Conservation (phyloP, 1,140 invertebrate genomes). For the Leguminivora glycinivorella region DNA sequence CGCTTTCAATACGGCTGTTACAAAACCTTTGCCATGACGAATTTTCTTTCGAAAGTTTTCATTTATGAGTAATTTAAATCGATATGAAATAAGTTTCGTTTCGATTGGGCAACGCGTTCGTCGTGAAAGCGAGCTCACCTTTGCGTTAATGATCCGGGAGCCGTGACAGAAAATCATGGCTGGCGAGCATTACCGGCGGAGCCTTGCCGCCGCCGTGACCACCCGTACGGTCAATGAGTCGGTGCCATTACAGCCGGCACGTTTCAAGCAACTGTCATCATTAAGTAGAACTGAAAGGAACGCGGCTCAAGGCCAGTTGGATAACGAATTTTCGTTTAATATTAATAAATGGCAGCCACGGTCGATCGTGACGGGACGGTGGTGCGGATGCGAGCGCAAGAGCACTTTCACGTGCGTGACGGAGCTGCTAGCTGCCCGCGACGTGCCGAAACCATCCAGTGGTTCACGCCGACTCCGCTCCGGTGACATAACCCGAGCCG, state of each 20-base stretch:
- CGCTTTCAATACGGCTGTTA: constrained; percentile 69
- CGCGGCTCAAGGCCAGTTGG: constrained; percentile 69
- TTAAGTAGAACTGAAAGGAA: constrained; percentile 76
- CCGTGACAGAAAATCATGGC: constrained; percentile 23
- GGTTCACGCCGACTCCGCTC: constrained; percentile 42
- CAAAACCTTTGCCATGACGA: constrained; percentile 66
- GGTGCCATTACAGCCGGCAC: constrained; percentile 63
- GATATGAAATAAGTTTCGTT: constrained; percentile 29
- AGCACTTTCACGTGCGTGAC: constrained; percentile 58
- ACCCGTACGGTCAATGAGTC: constrained; percentile 57
- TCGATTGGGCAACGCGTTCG: constrained; percentile 18
- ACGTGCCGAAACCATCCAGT: constrained; percentile 43
- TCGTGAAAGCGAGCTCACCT: constrained; percentile 19
- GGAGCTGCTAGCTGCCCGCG: constrained; percentile 36
- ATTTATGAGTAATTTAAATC: constrained; percentile 47
- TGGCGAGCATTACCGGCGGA: constrained; percentile 36
- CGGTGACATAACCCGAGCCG: constrained; percentile 47
- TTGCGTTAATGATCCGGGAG: constrained; percentile 21
- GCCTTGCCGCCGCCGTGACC: constrained; percentile 52
- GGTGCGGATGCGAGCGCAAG: constrained; percentile 60
- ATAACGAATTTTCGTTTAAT: constrained; percentile 78
- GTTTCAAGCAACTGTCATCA: constrained; percentile 74
- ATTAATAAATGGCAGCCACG: constrained; percentile 74
- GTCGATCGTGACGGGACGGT: constrained; percentile 65
- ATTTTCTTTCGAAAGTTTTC: constrained; percentile 66